These are phyloP conservation scores for Semotilus atromaculatus DNA, from an alignment of 2,797 vertebrate species.

Conservation along the genomic window DNA sequence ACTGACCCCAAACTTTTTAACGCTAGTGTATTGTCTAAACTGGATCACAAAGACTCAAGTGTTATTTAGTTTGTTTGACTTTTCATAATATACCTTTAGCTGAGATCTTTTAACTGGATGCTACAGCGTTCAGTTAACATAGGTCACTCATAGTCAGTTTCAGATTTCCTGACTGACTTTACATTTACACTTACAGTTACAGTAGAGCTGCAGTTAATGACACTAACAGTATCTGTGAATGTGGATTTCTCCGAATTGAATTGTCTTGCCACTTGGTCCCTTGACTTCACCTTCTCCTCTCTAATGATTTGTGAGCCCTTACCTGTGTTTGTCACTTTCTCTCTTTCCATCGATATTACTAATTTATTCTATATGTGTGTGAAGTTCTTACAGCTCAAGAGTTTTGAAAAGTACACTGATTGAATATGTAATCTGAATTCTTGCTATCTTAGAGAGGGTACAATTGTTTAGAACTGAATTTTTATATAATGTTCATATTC, in stretches of 20 bases:
- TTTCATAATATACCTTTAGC: neutral
- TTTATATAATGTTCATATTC: neutral
- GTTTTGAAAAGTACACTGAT: conserved; percentile 45
- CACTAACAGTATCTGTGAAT: conserved; percentile 30
- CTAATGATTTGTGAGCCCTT: conserved; percentile 25
- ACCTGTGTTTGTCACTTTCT: neutral
- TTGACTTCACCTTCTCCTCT: conserved; percentile 49
- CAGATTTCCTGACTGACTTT: neutral
- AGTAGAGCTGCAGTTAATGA: conserved; percentile 31
- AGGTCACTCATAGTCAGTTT: neutral
- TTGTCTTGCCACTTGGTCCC: conserved; percentile 46
- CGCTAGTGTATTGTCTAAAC: neutral
- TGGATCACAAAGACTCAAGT: neutral
- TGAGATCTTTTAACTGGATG: neutral
- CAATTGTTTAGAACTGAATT: neutral
- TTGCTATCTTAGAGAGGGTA: neutral
- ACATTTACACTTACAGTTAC: neutral
- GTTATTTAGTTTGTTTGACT: neutral
- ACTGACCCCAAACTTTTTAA: neutral
- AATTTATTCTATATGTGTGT: neutral
- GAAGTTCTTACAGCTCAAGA: neutral
- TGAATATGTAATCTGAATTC: neutral
- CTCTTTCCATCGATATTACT: neutral
- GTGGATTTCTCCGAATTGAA: conserved; percentile 3
- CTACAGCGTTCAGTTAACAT: neutral